Conservation (phyloP, 2,113 vertebrate species). For the Proteles cristata region DNA sequence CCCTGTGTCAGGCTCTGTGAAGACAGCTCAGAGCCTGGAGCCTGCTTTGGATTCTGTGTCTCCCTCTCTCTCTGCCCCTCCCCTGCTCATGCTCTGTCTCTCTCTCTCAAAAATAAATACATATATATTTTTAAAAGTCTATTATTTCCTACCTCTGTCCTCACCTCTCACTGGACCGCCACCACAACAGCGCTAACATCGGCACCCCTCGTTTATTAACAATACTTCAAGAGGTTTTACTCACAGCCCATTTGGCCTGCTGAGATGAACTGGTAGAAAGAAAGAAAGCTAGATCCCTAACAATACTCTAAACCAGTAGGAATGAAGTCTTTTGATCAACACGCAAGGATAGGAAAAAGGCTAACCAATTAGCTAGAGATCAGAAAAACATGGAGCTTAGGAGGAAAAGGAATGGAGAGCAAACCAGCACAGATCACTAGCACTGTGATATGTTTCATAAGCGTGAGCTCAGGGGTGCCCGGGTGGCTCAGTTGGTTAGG, state of each 20-base stretch:
- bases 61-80: too few species aligned
- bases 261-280: neutral
- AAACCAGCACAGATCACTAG: neutral
- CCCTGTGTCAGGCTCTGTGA: too few species aligned
- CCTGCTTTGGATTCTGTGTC: too few species aligned
- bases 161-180: neutral
- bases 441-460: neutral
- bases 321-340: neutral
- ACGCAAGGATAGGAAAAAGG: neutral
- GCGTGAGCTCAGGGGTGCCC: neutral
- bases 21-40: too few species aligned
- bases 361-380: neutral
- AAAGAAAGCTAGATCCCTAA: neutral
- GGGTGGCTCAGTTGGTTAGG: too few species aligned
- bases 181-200: neutral
- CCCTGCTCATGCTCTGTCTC: too few species aligned
- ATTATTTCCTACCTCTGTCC: neutral
- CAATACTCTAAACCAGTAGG: neutral
- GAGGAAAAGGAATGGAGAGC: neutral
- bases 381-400: neutral
- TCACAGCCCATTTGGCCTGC: neutral
- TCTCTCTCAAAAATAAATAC: too few species aligned
- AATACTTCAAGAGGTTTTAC: constrained; percentile 35
- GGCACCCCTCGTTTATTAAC: neutral
- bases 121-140: neutral